phyloP scores from a whole-genome alignment of 2,113 vertebrate species.

The Gobiocypris rarus region DNA sequence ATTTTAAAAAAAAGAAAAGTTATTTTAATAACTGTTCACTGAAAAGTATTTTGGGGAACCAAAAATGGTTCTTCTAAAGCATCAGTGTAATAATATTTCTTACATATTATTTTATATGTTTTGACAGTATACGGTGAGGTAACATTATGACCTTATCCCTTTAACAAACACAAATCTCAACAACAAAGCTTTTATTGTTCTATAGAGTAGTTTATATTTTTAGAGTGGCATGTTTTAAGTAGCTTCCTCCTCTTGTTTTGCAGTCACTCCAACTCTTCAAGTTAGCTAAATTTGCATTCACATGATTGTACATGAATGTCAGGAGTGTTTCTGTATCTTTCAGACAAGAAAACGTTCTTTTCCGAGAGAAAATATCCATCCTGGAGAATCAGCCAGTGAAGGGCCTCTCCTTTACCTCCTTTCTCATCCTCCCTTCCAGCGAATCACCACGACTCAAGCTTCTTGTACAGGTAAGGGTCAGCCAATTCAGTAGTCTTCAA shows the following conservation, averaged over 20 bases:
- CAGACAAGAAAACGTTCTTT: slow-evolving; percentile 90
- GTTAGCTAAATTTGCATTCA: neutral
- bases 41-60: no score
- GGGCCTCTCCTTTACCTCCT: slow-evolving; percentile 93
- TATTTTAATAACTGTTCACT: no score
- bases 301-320: neutral
- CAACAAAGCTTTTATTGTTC: neutral
- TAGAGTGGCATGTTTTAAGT: neutral
- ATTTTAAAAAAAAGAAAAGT: no score
- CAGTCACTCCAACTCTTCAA: neutral
- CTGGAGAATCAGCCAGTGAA: slow-evolving; percentile 90
- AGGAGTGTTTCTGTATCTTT: slow-evolving; percentile 38
- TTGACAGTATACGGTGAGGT: no score
- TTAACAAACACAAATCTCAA: no score
- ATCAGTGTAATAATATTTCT: no score
- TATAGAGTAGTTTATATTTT: neutral
- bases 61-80: no score
- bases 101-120: no score
- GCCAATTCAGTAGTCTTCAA: slow-evolving; percentile 23
- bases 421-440: slow-evolving; percentile 96
- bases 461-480: slow-evolving; percentile 85
- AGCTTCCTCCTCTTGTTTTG: neutral
- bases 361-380: slow-evolving; percentile 84
- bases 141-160: no score
- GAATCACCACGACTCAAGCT: slow-evolving; percentile 97